Evolutionary conservation across 2,888 invertebrate genomes (phyloP).

Genomic region (Chymomyza caudatula): DNA sequence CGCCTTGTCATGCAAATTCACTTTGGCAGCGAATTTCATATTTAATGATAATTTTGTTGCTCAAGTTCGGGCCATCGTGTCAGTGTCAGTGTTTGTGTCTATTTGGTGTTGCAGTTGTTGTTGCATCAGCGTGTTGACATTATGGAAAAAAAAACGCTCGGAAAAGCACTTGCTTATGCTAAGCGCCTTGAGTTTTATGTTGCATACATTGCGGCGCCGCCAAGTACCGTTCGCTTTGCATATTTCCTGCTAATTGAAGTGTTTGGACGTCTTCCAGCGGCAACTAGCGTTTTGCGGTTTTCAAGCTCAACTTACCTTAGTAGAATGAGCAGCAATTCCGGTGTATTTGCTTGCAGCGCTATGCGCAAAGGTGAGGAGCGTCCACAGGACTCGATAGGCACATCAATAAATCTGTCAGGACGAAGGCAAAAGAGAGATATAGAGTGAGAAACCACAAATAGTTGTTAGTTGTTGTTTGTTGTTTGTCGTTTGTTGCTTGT

Average conservation of each 20-base stretch:
- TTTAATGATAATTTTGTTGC: slow-evolving; percentile 61
- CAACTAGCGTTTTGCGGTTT: background rate
- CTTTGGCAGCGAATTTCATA: slow-evolving; percentile 65
- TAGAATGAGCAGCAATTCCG: slow-evolving; percentile 86
- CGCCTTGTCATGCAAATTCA: slow-evolving; percentile 70
- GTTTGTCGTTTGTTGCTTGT: slow-evolving; percentile 39
- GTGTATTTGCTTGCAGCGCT: slow-evolving; percentile 85
- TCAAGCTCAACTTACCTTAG: slow-evolving; percentile 77
- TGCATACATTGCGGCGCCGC: slow-evolving; percentile 51
- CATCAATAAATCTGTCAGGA: slow-evolving; percentile 83
- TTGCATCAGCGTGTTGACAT: slow-evolving; percentile 1
- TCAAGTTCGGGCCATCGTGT: slow-evolving; percentile 19
- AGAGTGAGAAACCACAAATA: slow-evolving; percentile 1
- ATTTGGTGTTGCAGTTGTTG: slow-evolving; percentile 3
- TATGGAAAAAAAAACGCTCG: slow-evolving; percentile 2
- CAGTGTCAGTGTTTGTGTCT: slow-evolving; percentile 5
- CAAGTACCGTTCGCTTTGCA: slow-evolving; percentile 57
- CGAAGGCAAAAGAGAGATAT: slow-evolving; percentile 1
- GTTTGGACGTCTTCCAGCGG: slow-evolving; percentile 4
- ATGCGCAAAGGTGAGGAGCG: slow-evolving; percentile 85
- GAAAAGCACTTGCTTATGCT: slow-evolving; percentile 61
- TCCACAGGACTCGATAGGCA: slow-evolving; percentile 90
- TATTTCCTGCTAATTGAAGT: slow-evolving; percentile 64
- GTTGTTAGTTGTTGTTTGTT: slow-evolving; percentile 3
- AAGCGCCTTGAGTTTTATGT: slow-evolving; percentile 54